Evolutionary conservation across 2,797 vertebrate genomes (phyloP), one percentile per base, ranked within the genome.

Genomic region (Ambastaia sidthimunki): DNA sequence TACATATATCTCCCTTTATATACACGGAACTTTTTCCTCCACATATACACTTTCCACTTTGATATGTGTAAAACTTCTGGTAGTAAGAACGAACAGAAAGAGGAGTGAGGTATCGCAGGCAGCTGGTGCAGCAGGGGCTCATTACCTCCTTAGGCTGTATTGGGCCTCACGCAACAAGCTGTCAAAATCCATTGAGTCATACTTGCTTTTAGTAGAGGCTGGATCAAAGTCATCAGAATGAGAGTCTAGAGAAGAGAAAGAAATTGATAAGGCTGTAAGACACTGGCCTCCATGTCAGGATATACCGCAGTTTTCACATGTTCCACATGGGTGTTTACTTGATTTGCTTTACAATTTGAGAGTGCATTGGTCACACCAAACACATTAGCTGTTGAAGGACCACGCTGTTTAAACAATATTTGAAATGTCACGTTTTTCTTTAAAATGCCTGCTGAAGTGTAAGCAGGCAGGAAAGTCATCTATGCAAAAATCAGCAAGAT

Each of bases 111-210:
- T 98, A 96, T 96, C 93, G 87, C 89, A 85, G 88, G 88, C 89
- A 85, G 91, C 90, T 63, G 90, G 86, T 85, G 89, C 88, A 55
- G 59, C 59, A 13, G 88, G 88, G 86, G 87, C 94, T 92, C 90
- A 96, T 99, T 98, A 98, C 97, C 96, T 98, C 91, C 95, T 95
- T 91, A 99, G 94, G 92, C 98, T 98, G 92, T 95, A 93, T 92
- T 99, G 98, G 86, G 97, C 98, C 93, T 99, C 98, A 90, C 92
- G 95, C 87, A 99, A 95, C 96, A 99, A 97, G 95, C 96, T 98
- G 94, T 99, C 98, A 85, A 99, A 99, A 96, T 99, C 98, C 96
- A 99, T 95, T 90, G 96, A 98, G 95, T 98, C 98, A 84, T 99
- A 99, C 93, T 99, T 98, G 97, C 97, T 99, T 94, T 98, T 98